Conservation (phyloP, 2,797 vertebrate species). For the Hydrocynus forskahlii region DNA sequence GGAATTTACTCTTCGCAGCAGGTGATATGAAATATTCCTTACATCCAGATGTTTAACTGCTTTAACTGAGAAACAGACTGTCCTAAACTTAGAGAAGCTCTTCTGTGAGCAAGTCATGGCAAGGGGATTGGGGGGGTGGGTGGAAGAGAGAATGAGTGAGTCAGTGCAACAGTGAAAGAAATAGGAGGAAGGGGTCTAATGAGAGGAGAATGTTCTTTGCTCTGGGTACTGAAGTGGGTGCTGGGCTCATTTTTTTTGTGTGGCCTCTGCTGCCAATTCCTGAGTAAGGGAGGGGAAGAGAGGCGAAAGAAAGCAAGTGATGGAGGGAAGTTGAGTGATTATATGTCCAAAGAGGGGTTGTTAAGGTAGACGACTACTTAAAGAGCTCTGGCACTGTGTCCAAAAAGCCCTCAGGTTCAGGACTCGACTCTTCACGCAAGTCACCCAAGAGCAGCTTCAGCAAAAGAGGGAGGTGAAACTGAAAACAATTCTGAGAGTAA, state of each 20-base stretch:
- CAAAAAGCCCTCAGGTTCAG: constrained; percentile 64
- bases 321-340: constrained; percentile 71
- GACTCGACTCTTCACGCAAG: constrained; percentile 50
- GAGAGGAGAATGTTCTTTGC: constrained; percentile 63
- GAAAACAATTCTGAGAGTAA: constrained; percentile 48
- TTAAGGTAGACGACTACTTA: constrained; percentile 62
- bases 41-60: constrained; percentile 13
- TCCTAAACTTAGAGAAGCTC: constrained; percentile 13
- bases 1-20: constrained; percentile 33
- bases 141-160: constrained; percentile 20
- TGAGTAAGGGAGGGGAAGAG: constrained; percentile 61
- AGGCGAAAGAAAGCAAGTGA: constrained; percentile 43
- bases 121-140: constrained; percentile 30
- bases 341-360: constrained; percentile 62
- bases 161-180: constrained; percentile 13
- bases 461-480: constrained; percentile 57
- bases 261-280: constrained; percentile 67
- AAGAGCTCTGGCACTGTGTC: constrained; percentile 72
- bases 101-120: constrained; percentile 29
- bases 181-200: constrained; percentile 44
- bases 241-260: constrained; percentile 59
- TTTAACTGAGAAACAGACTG: constrained; percentile 13
- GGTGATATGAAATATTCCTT: constrained; percentile 16
- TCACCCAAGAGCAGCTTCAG: constrained; percentile 60
- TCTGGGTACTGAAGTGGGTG: constrained; percentile 56